phyloP scores from a whole-genome alignment of 2,888 invertebrate genomes.

The Heliconius aoede region DNA sequence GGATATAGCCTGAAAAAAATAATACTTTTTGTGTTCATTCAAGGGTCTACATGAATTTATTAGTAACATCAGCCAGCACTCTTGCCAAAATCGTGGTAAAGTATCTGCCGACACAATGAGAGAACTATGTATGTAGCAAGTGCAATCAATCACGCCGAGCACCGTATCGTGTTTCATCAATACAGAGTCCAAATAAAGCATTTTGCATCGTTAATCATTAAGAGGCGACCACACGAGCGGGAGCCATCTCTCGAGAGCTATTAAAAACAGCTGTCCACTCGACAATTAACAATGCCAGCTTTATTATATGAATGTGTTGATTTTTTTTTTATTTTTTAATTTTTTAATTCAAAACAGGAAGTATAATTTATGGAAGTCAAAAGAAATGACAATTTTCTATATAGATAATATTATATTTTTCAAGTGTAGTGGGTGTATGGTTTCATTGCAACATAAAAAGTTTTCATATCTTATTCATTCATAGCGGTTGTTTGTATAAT shows the following conservation, averaged over 20 bases:
- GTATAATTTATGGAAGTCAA: not conserved
- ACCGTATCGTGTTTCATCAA: slow-evolving; percentile 58
- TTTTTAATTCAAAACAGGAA: slow-evolving; percentile 10
- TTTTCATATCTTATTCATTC: not conserved
- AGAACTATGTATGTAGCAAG: slow-evolving; percentile 61
- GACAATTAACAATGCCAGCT: slow-evolving; percentile 39
- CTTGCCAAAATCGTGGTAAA: slow-evolving; percentile 53
- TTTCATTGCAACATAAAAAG: not conserved
- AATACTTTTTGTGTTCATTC: slow-evolving; percentile 9
- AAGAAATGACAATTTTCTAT: not conserved
- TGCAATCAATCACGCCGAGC: slow-evolving; percentile 53
- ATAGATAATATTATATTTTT: not conserved
- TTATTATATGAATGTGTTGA: slow-evolving; percentile 20
- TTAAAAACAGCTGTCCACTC: slow-evolving; percentile 58
- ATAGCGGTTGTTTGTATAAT: not conserved
- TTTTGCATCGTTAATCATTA: slow-evolving; percentile 53
- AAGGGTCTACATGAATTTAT: slow-evolving; percentile 54
- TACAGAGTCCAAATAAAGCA: slow-evolving; percentile 48
- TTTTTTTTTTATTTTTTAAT: not conserved
- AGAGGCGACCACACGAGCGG: slow-evolving; percentile 39
- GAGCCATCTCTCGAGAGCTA: slow-evolving; percentile 51
- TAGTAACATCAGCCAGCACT: slow-evolving; percentile 60
- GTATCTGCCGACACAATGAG: slow-evolving; percentile 67
- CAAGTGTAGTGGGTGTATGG: not conserved
- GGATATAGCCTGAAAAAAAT: too few species aligned